Base-by-base conservation (phyloP, 2,888 invertebrate genomes). In the Ophraella communa region DNA sequence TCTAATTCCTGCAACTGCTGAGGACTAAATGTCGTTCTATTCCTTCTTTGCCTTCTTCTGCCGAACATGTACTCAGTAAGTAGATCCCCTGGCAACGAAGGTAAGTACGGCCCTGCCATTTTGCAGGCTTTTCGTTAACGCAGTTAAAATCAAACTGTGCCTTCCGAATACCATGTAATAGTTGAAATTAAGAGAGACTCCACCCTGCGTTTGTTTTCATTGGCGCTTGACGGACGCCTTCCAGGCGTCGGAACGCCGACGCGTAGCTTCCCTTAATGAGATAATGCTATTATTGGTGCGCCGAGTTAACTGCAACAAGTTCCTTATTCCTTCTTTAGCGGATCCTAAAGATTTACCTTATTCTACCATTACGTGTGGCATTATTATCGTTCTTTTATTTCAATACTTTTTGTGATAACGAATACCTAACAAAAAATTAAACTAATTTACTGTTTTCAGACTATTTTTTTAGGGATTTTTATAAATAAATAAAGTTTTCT, bases 51-150 rank as follows among this genome's bases (percentile, higher is more conserved):
- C 73, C 95, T 86, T 66, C 95, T 87, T 71, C 95, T 86, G 8
- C 95, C 95, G 79, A 95, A 95, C 94, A 95, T 94, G 77, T 95
- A 95, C 81, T 95, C 95, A 14, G 94, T 94, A 52, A 95, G 85
- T n/a, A 95, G 85, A 83, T 95, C 94, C 23, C 93, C 92, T 30
- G 94, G 93, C 47, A 94, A 81, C 0, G 94, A 93, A 52, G 94
- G 93, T 64, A 94, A 83, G 79, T 94, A 94, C 63, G 94, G 93
- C 62, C 94, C 94, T 57, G 94, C 93, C 94, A 94, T 94, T 73
- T 56, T 55, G 49, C 60, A 33, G 64, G 64, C 55, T 63, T 64
- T 54, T 55, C 68, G 66, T 67, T 72, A 73, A 74, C 71, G 71
- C 71, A 67, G 74, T 73, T 74, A 71, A 73, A 69, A 68, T 71